phyloP scores from a whole-genome alignment of 2,888 invertebrate genomes.

The Lycaena phlaeas region DNA sequence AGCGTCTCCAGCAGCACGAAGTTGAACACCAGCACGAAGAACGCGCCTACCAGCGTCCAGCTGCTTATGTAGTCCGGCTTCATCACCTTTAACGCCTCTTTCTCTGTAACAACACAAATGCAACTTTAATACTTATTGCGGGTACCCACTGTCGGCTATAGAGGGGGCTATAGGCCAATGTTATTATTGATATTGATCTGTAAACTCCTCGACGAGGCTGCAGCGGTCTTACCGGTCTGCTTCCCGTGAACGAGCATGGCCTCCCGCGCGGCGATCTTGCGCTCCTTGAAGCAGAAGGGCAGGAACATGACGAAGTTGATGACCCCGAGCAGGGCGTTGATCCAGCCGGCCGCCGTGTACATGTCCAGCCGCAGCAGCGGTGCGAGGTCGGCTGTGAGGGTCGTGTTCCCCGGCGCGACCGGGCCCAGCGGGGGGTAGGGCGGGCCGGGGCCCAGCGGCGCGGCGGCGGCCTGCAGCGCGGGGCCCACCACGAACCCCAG shows the following conservation, averaged over 20 bases:
- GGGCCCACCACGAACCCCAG: constrained; percentile 91
- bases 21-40: constrained; percentile 89
- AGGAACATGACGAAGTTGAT: constrained; percentile 82
- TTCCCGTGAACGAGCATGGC: constrained; percentile 83
- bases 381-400: constrained; percentile 30
- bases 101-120: constrained; percentile 59
- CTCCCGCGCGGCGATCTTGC: constrained; percentile 83
- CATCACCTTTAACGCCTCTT: constrained; percentile 78
- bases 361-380: constrained; percentile 81
- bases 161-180: no score
- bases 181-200: no score
- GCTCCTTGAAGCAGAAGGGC: constrained; percentile 83
- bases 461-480: constrained; percentile 84
- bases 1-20: constrained; percentile 90
- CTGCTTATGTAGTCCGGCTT: constrained; percentile 84
- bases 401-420: no score
- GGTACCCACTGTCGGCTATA: no score
- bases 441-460: constrained; percentile 78
- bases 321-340: constrained; percentile 82
- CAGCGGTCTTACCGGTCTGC: constrained; percentile 56
- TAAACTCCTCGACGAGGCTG: background rate
- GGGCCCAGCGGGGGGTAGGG: constrained; percentile 55
- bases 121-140: background rate
- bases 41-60: constrained; percentile 85
- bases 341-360: constrained; percentile 91